Conservation (phyloP, 2,113 vertebrate genomes). For the Entelurus aequoreus region DNA sequence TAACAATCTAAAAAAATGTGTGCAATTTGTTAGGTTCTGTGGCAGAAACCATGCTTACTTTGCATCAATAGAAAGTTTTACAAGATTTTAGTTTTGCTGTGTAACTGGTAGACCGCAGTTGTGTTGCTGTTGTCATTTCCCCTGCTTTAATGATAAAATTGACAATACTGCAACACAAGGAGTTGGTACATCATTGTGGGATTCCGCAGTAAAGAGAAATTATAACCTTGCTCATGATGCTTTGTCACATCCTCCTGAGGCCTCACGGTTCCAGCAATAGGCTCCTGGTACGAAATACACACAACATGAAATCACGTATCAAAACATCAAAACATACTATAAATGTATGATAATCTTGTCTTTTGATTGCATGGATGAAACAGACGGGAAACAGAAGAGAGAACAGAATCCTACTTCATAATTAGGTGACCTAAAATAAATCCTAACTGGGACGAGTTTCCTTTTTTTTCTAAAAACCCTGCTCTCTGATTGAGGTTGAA, state of each 20-base stretch:
- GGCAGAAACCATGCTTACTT: no score
- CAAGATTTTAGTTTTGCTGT: no score
- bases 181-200: no score
- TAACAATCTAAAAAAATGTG: no score
- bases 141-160: no score
- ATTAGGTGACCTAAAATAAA: slow-evolving; percentile 37
- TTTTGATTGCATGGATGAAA: neutral
- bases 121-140: no score
- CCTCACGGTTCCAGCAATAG: slow-evolving; percentile 60
- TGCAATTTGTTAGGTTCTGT: no score
- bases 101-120: no score
- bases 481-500: slow-evolving; percentile 25
- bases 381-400: neutral
- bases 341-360: neutral
- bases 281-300: slow-evolving; percentile 43
- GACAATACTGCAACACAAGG: no score
- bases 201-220: no score
- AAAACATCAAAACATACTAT: neutral
- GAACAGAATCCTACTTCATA: slow-evolving; percentile 37
- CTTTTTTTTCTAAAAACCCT: slow-evolving; percentile 2
- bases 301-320: neutral
- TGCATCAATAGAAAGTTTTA: no score
- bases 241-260: slow-evolving; percentile 45
- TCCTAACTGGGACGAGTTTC: slow-evolving; percentile 24
- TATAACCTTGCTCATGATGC: slow-evolving; percentile 30